Conservation (phyloP, 1,140 invertebrate species). For the Pseudomyrmex sp. region DNA sequence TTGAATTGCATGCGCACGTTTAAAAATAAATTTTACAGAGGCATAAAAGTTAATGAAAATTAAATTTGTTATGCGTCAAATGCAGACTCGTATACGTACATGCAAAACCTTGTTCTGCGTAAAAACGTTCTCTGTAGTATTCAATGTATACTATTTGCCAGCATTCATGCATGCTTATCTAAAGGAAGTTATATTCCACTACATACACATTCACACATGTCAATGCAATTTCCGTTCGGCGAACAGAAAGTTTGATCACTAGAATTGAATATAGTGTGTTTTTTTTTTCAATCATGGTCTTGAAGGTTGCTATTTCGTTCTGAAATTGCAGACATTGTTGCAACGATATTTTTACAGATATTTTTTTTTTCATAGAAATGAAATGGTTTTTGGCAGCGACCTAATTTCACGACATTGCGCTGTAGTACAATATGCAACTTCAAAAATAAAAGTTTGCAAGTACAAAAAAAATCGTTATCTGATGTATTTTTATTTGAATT, state of each 20-base stretch:
- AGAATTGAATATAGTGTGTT: conserved; percentile 48
- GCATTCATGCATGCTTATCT: conserved; percentile 62
- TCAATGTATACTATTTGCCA: conserved; percentile 43
- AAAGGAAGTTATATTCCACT: conserved; percentile 59
- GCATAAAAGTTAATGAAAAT: conserved; percentile 21
- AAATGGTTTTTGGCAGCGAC: conserved; percentile 30
- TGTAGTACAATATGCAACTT: neutral
- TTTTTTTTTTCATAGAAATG: conserved; percentile 36
- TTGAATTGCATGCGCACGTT: neutral
- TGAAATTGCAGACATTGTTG: conserved; percentile 57
- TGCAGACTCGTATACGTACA: conserved; percentile 25
- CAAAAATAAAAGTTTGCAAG: too few relatives aligned
- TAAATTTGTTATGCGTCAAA: conserved; percentile 39
- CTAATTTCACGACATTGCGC: conserved; percentile 21
- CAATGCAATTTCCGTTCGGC: conserved; percentile 58
- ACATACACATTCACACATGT: conserved; percentile 48
- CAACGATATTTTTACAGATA: conserved; percentile 42
- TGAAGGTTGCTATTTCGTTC: conserved; percentile 49
- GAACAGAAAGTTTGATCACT: conserved; percentile 59
- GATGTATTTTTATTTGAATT: neutral
- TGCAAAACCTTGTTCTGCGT: conserved; percentile 30
- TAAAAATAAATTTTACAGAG: conserved; percentile 2
- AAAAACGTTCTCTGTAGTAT: conserved; percentile 29
- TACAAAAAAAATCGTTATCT: conserved; percentile 29
- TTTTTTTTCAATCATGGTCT: conserved; percentile 60